phyloP scores from a whole-genome alignment of 2,888 invertebrate species.

The Marasmarcha lunaedactyla region DNA sequence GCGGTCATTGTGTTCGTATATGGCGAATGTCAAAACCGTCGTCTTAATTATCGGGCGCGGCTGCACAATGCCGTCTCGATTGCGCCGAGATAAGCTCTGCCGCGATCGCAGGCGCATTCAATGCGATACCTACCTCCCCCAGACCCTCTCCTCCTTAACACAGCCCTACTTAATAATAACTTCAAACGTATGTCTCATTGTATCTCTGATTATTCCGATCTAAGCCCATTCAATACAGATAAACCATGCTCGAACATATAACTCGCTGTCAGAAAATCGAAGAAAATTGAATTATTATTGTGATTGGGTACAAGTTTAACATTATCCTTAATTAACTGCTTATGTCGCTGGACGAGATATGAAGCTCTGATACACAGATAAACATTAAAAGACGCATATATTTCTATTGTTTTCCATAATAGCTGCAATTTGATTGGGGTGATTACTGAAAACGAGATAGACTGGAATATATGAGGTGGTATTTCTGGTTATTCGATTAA shows the following conservation, averaged over 20 bases:
- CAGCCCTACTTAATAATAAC: slow-evolving; percentile 60
- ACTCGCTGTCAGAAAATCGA: slow-evolving; percentile 23
- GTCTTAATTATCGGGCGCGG: slow-evolving; percentile 69
- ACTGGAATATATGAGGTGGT: slow-evolving; percentile 39
- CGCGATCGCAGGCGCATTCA: slow-evolving; percentile 51
- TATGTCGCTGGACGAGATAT: not conserved
- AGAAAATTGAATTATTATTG: slow-evolving; percentile 18
- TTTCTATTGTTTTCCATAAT: not conserved
- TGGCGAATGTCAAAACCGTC: slow-evolving; percentile 70
- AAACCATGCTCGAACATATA: slow-evolving; percentile 43
- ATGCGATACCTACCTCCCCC: slow-evolving; percentile 36
- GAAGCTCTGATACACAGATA: not conserved
- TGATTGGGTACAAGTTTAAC: not conserved
- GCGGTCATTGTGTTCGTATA: slow-evolving; percentile 70
- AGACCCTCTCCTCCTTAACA: slow-evolving; percentile 13
- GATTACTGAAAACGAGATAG: slow-evolving; percentile 32
- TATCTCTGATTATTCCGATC: slow-evolving; percentile 61
- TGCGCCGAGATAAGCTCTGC: slow-evolving; percentile 61
- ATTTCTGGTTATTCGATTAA: slow-evolving; percentile 52
- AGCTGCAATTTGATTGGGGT: slow-evolving; percentile 10
- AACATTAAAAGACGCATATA: not conserved
- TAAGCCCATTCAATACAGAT: slow-evolving; percentile 55
- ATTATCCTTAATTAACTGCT: not conserved
- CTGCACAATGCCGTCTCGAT: slow-evolving; percentile 66
- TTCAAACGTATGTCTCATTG: slow-evolving; percentile 62